Base-by-base conservation (phyloP, 2,888 invertebrate genomes). In the Sepioteuthis lessoniana region DNA sequence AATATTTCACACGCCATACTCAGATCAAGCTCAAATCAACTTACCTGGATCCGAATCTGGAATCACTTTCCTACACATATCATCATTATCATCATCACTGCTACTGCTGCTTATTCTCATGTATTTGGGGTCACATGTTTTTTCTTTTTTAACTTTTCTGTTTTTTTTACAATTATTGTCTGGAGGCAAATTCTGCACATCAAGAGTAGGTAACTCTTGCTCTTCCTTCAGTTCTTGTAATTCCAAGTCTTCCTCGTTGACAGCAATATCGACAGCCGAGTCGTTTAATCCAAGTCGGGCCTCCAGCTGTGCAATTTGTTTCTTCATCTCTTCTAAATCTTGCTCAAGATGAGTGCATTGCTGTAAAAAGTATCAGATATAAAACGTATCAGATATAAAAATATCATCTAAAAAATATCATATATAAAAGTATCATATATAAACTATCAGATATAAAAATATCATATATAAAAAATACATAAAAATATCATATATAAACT, bases 301-400 rank as follows among this genome's bases (percentile, higher is more conserved):
- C 47, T 92, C 92, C 92, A 92, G 46, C 28, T 47, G 47, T 4
- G 92, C 92, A n/a, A 92, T 92, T 92, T 92, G 92, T 28, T 47
- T 92, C n/a, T 92, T 92, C 92, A 92, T 92, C 46, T 47, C 47
- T n/a, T 47, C 92, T 31, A 92, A 92, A n/a, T 92, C 92, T 47
- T 92, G 31, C 21, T 92, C 92, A 16, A 92, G 92, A 42, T 92
- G 25, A 7, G 31, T 35, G 38, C 92, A 92, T n/a, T 47, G 46
- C 92, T 92, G 92, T 4, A 46, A 92, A 16, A 91, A 28, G 28
- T 50, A 3, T 21, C 16, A 21, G 16, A 50, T n/a, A n/a, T n/a
- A 21, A 4, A 8, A 50, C 3, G 50, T 19, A 19, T 50, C 21
- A 19, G 21, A 50, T 4, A 3, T 50, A 21, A 19, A 19, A 19